A percentile compares a stretch with the other conserved stretches of the same genome.
Conservation (phyloP, 2,888 invertebrate species). For the Himalopsyche kuldschensis region DNA sequence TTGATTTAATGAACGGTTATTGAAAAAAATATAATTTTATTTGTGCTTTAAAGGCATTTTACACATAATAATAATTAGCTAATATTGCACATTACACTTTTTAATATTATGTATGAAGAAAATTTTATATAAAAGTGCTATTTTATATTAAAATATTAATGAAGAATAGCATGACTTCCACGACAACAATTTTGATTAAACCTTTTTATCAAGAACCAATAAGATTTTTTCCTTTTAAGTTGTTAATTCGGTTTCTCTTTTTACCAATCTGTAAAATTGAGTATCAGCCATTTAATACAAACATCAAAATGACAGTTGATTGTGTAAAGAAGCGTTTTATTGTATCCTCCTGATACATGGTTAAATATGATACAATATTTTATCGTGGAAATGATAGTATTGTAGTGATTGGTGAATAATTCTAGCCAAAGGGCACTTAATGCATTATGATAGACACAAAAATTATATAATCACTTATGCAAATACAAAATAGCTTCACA, state of each 20-base stretch:
- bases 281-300: too few relatives aligned
- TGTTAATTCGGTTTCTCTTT: too few relatives aligned
- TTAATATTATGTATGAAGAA: neutral
- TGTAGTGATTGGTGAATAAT: neutral
- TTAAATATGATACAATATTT: too few relatives aligned
- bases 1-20: neutral
- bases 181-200: neutral
- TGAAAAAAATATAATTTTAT: neutral
- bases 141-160: neutral
- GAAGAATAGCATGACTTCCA: too few relatives aligned
- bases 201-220: too few relatives aligned
- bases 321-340: too few relatives aligned
- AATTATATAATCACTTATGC: neutral
- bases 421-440: neutral
- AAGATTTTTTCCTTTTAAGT: too few relatives aligned
- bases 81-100: neutral
- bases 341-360: too few relatives aligned
- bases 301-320: too few relatives aligned
- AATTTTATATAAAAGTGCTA: slow-evolving; percentile 10
- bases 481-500: too few relatives aligned
- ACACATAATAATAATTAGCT: neutral
- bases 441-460: neutral
- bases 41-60: slow-evolving; percentile 4
- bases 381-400: too few relatives aligned
- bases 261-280: too few relatives aligned